Percentiles rank a stretch among this genome's conserved stretches.
These are phyloP conservation scores for Hippocampus mohnikei DNA, from an alignment of 2,113 vertebrate species.

Conservation along the genomic window DNA sequence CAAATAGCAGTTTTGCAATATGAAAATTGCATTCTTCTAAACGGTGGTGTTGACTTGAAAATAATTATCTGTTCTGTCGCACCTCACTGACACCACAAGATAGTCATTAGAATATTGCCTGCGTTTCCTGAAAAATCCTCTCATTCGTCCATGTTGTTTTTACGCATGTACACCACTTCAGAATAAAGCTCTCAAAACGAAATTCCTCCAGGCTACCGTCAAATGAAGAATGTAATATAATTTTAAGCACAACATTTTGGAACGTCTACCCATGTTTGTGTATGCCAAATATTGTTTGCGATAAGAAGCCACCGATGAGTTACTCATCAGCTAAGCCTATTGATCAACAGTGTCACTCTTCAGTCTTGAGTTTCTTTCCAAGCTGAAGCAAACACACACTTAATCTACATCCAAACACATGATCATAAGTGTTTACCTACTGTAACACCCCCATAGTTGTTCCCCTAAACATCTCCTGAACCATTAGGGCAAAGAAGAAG, in stretches of 20 bases:
- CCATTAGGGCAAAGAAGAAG: not conserved
- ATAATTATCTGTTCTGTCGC: too few species aligned
- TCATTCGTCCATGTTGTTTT: not conserved
- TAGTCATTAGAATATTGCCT: too few species aligned
- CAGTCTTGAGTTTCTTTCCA: slow-evolving; percentile 16
- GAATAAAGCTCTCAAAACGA: slow-evolving; percentile 12
- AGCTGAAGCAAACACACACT: slow-evolving; percentile 24
- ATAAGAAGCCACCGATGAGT: slow-evolving; percentile 34
- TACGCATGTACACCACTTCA: not conserved
- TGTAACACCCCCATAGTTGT: slow-evolving; percentile 18
- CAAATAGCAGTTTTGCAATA: too few species aligned
- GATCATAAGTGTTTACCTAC: slow-evolving; percentile 13
- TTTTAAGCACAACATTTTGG: slow-evolving; percentile 6
- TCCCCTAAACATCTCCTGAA: slow-evolving; percentile 10
- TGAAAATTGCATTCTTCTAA: too few species aligned
- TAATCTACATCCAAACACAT: slow-evolving; percentile 18
- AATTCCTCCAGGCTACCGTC: not conserved
- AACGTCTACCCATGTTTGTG: not conserved
- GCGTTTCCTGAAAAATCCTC: not conserved
- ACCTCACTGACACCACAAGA: too few species aligned
- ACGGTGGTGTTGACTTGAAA: too few species aligned
- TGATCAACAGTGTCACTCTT: slow-evolving; percentile 40
- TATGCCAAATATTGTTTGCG: slow-evolving; percentile 12
- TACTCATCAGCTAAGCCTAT: slow-evolving; percentile 36
- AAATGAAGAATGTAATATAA: slow-evolving; percentile 1